These are phyloP conservation scores for Rhyacichthys aspro DNA, from an alignment of 2,797 vertebrate species.

Conservation along the genomic window DNA sequence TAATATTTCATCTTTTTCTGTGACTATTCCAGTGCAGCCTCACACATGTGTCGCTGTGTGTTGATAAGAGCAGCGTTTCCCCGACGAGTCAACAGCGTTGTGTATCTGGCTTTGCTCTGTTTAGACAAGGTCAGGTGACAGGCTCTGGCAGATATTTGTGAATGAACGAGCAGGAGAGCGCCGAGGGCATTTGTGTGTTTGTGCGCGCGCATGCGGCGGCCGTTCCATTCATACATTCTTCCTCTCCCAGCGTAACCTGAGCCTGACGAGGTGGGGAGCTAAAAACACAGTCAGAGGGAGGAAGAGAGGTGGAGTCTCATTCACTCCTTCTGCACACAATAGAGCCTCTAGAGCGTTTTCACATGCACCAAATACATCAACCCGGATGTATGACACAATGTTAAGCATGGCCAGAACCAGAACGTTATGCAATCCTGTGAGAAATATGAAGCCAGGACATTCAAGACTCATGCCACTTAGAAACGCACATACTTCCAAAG, in stretches of 20 bases:
- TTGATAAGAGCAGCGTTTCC: slow-evolving; percentile 38
- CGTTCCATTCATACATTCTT: slow-evolving; percentile 78
- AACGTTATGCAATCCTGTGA: not conserved
- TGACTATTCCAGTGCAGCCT: not conserved
- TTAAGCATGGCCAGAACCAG: slow-evolving; percentile 2
- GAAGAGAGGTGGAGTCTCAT: slow-evolving; percentile 19
- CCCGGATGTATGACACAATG: slow-evolving; percentile 10
- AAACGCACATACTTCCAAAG: too few relatives aligned
- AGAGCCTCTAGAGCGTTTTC: slow-evolving; percentile 9
- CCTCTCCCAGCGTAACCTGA: slow-evolving; percentile 70
- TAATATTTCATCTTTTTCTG: not conserved
- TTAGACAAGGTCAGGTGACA: slow-evolving; percentile 77
- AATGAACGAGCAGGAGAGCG: slow-evolving; percentile 65
- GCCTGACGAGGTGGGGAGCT: slow-evolving; percentile 30
- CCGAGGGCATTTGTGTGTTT: slow-evolving; percentile 20
- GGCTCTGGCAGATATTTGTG: slow-evolving; percentile 76
- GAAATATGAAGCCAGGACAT: not conserved
- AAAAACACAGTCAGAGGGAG: not conserved
- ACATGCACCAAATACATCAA: slow-evolving; percentile 14
- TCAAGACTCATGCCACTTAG: not conserved
- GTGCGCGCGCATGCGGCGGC: slow-evolving; percentile 13
- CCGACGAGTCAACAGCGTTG: slow-evolving; percentile 55
- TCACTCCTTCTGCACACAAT: slow-evolving; percentile 16
- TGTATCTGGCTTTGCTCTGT: slow-evolving; percentile 61
- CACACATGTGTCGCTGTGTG: not conserved